Evolutionary conservation across 2,888 invertebrate species (phyloP).

Genomic region (Scelioninae gen. 1): DNA sequence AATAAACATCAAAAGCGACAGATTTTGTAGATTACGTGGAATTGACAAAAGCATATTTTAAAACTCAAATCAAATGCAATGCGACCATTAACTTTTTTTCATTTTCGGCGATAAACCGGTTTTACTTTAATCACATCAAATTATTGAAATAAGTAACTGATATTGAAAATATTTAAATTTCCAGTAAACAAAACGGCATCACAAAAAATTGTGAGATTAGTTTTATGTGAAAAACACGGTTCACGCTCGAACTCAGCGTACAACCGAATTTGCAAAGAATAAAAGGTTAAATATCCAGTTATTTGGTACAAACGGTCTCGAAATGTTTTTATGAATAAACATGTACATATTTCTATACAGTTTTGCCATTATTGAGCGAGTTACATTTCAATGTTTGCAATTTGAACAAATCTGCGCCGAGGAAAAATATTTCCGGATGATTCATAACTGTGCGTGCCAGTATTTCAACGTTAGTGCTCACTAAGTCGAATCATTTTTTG

Average conservation of each 20-base stretch:
- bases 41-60: too few relatives aligned
- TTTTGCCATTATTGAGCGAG: conserved; percentile 4
- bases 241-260: not conserved
- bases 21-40: too few relatives aligned
- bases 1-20: too few relatives aligned
- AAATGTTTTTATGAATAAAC: conserved; percentile 8
- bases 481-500: not conserved
- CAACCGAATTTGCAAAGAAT: conserved; percentile 14
- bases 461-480: conserved; percentile 7
- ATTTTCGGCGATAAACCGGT: too few relatives aligned
- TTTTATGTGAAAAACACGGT: conserved; percentile 2
- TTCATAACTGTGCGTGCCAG: not conserved
- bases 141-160: too few relatives aligned
- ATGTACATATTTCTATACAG: not conserved
- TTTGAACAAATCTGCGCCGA: conserved; percentile 8
- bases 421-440: conserved; percentile 17
- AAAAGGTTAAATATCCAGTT: conserved; percentile 31
- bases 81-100: too few relatives aligned
- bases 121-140: too few relatives aligned
- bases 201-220: conserved; percentile 1
- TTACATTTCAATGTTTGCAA: not conserved
- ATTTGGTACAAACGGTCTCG: conserved; percentile 11
- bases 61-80: too few relatives aligned
- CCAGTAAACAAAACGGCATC: not conserved
- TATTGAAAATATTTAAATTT: not conserved